phyloP scores from a whole-genome alignment of 2,113 vertebrate species.

The Dunckerocampus dactyliophorus region DNA sequence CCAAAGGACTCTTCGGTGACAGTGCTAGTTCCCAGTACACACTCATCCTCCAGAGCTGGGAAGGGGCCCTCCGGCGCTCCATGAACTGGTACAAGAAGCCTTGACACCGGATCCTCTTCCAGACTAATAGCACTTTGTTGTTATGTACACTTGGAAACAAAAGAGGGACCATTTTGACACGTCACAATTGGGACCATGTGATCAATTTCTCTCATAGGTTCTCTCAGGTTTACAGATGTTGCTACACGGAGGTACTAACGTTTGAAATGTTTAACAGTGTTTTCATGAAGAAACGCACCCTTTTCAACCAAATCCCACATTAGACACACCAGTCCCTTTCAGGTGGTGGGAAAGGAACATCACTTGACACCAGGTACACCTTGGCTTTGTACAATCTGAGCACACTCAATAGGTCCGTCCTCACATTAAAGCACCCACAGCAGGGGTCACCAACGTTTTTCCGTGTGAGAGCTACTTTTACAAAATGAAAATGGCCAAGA shows the following conservation, averaged over 20 bases:
- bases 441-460: no score
- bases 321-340: not conserved
- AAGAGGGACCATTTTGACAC: not conserved
- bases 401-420: not conserved
- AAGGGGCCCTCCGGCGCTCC: conserved; percentile 78
- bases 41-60: conserved; percentile 80
- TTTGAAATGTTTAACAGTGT: not conserved
- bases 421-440: not conserved
- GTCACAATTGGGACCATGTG: no score
- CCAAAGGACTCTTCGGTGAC: conserved; percentile 51
- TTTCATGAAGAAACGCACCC: conserved; percentile 11
- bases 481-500: no score
- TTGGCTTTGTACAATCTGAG: not conserved
- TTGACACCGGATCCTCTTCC: conserved; percentile 33
- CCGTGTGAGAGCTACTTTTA: no score
- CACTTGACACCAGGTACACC: not conserved
- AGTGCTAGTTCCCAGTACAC: conserved; percentile 60
- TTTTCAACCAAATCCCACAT: conserved; percentile 21
- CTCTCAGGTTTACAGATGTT: not conserved
- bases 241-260: conserved; percentile 32
- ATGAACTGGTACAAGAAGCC: conserved; percentile 82
- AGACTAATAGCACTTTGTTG: not conserved
- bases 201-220: not conserved
- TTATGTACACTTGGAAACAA: not conserved
- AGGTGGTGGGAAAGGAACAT: not conserved